Percentiles rank a stretch among this genome's conserved stretches.
Evolutionary conservation across 2,888 invertebrate species (phyloP).

Genomic region (Archaeoteleia sp.): DNA sequence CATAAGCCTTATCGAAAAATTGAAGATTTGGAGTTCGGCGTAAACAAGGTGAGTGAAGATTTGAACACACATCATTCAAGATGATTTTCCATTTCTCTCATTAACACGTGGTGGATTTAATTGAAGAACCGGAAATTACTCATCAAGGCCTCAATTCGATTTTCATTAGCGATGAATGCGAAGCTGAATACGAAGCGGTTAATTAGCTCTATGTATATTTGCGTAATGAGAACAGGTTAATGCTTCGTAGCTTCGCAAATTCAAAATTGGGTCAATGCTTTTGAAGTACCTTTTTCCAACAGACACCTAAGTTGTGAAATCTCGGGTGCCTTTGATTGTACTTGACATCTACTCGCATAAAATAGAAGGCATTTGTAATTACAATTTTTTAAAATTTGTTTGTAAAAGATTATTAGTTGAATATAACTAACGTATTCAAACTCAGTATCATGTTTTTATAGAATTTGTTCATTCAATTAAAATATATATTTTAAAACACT

Average conservation of each 20-base stretch:
- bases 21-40: slow-evolving; percentile 86
- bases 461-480: too few species aligned
- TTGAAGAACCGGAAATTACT: slow-evolving; percentile 36
- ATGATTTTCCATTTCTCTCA: slow-evolving; percentile 21
- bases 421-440: too few species aligned
- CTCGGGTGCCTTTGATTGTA: slow-evolving; percentile 17
- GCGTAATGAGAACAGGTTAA: slow-evolving; percentile 64
- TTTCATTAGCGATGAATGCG: slow-evolving; percentile 59
- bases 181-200: slow-evolving; percentile 60
- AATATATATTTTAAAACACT: too few species aligned
- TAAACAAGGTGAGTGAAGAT: slow-evolving; percentile 77
- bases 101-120: slow-evolving; percentile 23
- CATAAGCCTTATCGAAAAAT: slow-evolving; percentile 89
- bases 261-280: slow-evolving; percentile 62
- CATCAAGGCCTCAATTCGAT: slow-evolving; percentile 43
- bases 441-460: not conserved
- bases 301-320: slow-evolving; percentile 39
- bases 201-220: slow-evolving; percentile 68
- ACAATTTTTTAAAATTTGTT: too few species aligned
- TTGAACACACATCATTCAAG: slow-evolving; percentile 4
- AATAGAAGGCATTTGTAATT: too few species aligned
- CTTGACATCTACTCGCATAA: not conserved
- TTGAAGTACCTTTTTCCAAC: slow-evolving; percentile 29
- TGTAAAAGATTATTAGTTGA: too few species aligned
- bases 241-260: slow-evolving; percentile 60